These are phyloP conservation scores for Hydriomena furcata DNA, from an alignment of 2,888 invertebrate genomes.

Conservation along the genomic window DNA sequence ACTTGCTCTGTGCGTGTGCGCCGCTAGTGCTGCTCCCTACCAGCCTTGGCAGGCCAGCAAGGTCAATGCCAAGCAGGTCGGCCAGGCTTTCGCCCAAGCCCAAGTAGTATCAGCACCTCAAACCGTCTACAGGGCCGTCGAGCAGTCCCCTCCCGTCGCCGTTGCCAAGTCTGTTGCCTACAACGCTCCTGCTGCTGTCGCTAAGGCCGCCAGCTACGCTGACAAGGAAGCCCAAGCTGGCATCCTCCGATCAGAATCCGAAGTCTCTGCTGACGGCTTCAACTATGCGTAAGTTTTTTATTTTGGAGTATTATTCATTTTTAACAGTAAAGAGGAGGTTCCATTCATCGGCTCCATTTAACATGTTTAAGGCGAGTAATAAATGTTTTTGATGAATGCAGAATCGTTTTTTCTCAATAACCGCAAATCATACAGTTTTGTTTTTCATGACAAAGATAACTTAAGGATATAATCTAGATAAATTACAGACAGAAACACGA, in stretches of 20 bases:
- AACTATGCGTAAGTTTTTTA: slow-evolving; percentile 26
- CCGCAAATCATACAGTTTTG: no score
- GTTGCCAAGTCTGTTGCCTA: slow-evolving; percentile 15
- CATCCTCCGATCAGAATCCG: slow-evolving; percentile 22
- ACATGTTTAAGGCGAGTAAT: no score
- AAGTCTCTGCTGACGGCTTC: slow-evolving; percentile 25
- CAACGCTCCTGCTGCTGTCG: slow-evolving; percentile 6
- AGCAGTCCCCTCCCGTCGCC: slow-evolving; percentile 10
- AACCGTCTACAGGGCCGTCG: slow-evolving; percentile 5
- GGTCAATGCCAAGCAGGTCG: slow-evolving; percentile 11
- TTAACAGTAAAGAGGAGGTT: no score
- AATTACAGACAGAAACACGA: no score
- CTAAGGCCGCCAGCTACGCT: slow-evolving; percentile 11
- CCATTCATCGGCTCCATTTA: no score
- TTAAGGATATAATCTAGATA: no score
- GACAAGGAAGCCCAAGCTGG: slow-evolving; percentile 20
- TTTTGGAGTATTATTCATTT: no score
- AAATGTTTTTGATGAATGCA: no score
- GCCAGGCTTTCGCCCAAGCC: slow-evolving; percentile 13
- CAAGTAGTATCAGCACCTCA: background rate
- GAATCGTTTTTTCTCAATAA: no score
- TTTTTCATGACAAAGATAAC: no score
- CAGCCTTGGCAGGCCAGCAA: slow-evolving; percentile 22
- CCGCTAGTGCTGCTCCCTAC: slow-evolving; percentile 34
- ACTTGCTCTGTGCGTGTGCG: slow-evolving; percentile 38